Evolutionary conservation across 2,797 vertebrate genomes (phyloP).

Genomic region (Tangara arthus): DNA sequence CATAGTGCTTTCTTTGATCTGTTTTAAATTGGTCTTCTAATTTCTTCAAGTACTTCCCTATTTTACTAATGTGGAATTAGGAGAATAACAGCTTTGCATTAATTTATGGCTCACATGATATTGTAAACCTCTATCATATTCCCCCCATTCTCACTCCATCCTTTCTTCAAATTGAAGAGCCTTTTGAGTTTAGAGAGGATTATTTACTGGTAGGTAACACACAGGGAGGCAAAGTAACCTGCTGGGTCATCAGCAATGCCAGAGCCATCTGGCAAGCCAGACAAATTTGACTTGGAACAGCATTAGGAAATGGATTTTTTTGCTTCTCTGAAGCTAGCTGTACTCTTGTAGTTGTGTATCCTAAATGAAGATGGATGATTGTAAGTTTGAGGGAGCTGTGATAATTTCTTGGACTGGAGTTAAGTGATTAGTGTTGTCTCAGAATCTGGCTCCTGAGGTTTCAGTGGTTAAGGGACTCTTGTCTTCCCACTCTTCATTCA

Average conservation of each 20-base stretch:
- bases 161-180: not conserved
- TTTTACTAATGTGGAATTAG: not conserved
- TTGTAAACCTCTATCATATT: not conserved
- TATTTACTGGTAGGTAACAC: not conserved
- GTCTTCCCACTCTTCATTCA: not conserved
- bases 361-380: slow-evolving; percentile 21
- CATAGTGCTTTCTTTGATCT: not conserved
- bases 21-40: not conserved
- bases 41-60: not conserved
- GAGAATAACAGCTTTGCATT: not conserved
- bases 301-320: not conserved
- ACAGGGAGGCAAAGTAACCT: not conserved
- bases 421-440: not conserved
- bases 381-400: not conserved
- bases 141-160: not conserved
- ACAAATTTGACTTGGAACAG: not conserved
- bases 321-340: not conserved
- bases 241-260: slow-evolving; percentile 4
- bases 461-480: not conserved
- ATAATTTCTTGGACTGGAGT: not conserved
- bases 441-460: not conserved
- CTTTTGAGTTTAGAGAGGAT: not conserved
- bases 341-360: not conserved
- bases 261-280: not conserved
- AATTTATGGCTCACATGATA: not conserved